Evolutionary conservation across 2,113 vertebrate genomes (phyloP), one percentile per base, ranked within the genome.

Genomic region (Centropus unirufus): DNA sequence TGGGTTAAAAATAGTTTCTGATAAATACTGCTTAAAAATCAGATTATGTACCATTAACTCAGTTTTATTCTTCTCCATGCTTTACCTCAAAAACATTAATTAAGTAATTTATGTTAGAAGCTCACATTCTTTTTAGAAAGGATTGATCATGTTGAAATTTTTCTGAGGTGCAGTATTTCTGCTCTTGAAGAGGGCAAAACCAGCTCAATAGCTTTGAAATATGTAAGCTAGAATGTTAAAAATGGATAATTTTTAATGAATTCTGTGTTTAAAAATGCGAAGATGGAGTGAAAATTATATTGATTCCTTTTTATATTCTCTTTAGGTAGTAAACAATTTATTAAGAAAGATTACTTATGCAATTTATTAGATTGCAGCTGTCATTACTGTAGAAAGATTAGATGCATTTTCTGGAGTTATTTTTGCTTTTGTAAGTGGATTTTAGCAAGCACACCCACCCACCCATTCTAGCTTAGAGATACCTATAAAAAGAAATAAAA

Each of bases 191-290:
- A 12, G 5, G 4, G 42, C 19, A 94, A 87, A 67, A 81, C 58
- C 9, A 84, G 18, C 72, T 13, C 21, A 32, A 57, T 52, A 72
- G 5, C 6, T 90, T 57, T 69, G 22, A 86, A 75, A 87, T 55
- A 57, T 16, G 68, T 72, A 73, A 82, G 20, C 23, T 27, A 14
- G 4, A 89, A 2, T 55, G 17, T 30, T 79, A 79, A 36, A 92
- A 94, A 85, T 74, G 0, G 24, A 30, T 89, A 49, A 49, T 72
- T 93, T 92, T 89, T 89, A 89, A 90, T 90, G 83, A 89, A 92
- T 23, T 95, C 77, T 19, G 6, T 23, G 27, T 32, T 92, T 82
- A 74, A 2, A 5, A 66, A 82, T 63, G 66, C 18, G 61, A 87
- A 74, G 51, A 78, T 7, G 63, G 17, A 90, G 18, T 30, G 29